Conservation (phyloP, 2,888 invertebrate genomes). For the Cremastinae sp. region DNA sequence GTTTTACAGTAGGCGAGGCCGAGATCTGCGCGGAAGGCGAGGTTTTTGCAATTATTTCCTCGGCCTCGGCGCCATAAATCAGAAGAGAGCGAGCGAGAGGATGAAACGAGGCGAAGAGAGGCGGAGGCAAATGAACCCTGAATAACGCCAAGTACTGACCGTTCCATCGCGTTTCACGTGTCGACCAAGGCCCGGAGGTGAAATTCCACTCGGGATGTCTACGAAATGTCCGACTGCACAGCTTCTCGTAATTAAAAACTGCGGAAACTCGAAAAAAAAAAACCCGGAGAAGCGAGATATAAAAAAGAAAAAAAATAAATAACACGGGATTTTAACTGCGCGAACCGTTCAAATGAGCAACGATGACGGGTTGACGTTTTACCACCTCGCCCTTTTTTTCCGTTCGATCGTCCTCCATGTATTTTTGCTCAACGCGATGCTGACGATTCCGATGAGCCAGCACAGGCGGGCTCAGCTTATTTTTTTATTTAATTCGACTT, state of each 20-base stretch:
- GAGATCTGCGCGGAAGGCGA: slow-evolving; percentile 46
- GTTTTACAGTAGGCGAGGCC: slow-evolving; percentile 4
- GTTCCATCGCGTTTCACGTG: slow-evolving; percentile 47
- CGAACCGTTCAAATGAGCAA: slow-evolving; percentile 49
- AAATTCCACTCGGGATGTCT: slow-evolving; percentile 48
- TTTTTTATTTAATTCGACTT: background rate
- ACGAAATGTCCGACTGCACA: slow-evolving; percentile 51
- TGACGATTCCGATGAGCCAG: background rate
- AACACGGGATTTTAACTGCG: slow-evolving; percentile 50
- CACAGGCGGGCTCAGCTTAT: background rate
- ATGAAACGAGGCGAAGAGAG: slow-evolving; percentile 30
- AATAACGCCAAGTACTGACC: slow-evolving; percentile 51
- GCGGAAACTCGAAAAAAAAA: background rate
- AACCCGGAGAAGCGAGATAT: too few species aligned
- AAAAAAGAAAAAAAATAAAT: slow-evolving; percentile 9
- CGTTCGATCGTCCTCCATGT: background rate
- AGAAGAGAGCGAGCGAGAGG: slow-evolving; percentile 57
- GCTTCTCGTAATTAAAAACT: slow-evolving; percentile 61
- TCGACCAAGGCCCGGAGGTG: slow-evolving; percentile 26
- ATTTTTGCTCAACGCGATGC: background rate
- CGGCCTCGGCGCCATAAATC: slow-evolving; percentile 70
- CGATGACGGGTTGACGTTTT: slow-evolving; percentile 41
- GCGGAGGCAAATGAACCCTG: slow-evolving; percentile 61
- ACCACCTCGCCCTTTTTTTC: background rate
- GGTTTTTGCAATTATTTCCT: slow-evolving; percentile 71